Evolutionary conservation across 2,797 vertebrate genomes (phyloP), one percentile per base, ranked within the genome.

Genomic region (Poecile montanus): DNA sequence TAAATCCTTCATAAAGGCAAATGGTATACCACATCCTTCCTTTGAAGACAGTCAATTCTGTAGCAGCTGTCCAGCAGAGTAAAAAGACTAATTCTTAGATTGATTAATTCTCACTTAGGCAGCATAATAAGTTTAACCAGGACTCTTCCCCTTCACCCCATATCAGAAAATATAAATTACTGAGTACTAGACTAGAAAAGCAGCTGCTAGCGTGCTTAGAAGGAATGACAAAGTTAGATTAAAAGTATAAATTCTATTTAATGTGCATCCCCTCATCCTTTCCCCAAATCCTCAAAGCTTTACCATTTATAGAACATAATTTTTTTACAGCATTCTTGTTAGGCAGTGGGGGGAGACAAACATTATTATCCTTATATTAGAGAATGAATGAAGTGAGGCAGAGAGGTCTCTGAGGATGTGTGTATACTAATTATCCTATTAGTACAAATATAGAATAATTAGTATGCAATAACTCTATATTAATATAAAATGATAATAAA

Each of bases 261-360:
- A 57, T n/a, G 12, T 50, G 11, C 7, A 2, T 40, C 10, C 15
- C 1, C 1, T 65, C 0, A 2, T 61, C 19, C 40, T 65, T 32
- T 40, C 11, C 27, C 22, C 30, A 76, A n/a, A 73, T 68, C 16
- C 21, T 84, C 23, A n/a, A 8, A 53, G 34, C 36, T 56, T 71
- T 85, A 44, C n/a, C 21, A 47, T 78, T 84, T 70, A 40, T 9
- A 50, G 34, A 56, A 23, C 12, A 77, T n/a, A 56, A 60, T 66
- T 85, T 54, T 40, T 51, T 91, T 84, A 53, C 10, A 60, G 19
- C 16, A 73, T 45, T 40, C 38, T 86, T 91, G 8, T 78, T 75
- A 84, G 60, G 34, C 19, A 53, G 15, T 4, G 6, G 15, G 27
- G 44, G 44, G 16, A 79, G 30, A 30, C 40, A 78, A 91, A 74